Base-by-base conservation (phyloP, 2,797 vertebrate genomes). In the Pangasius larnaudii region DNA sequence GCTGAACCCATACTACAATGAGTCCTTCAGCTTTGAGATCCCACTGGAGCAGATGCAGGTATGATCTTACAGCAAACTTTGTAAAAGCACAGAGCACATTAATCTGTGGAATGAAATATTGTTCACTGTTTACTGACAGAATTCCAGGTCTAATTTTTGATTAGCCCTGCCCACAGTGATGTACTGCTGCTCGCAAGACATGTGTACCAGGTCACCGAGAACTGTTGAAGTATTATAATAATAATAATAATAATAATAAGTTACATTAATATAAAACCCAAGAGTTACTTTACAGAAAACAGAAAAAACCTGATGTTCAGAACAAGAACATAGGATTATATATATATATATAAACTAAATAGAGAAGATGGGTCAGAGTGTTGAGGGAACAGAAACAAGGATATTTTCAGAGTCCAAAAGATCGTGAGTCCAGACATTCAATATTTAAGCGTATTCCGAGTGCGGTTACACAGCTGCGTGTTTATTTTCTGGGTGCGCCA, bases 1-100 rank as follows among this genome's bases (percentile, higher is more conserved):
- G 0, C 92, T 99, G 88, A 99, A 99, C 90, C 99, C 99, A 0
- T 99, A 99, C 91, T 99, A 98, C 90, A 99, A 99, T 0, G 99
- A 99, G 88, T 99, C 99, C 69, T 99, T 99, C 96, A 99, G 99
- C 95, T 99, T 99, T 86, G 99, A 99, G 95, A 99, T 99, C 91
- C 99, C 99, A 2, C 96, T 98, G 65, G 99, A 99, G 92, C 98
- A 99, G 94, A 99, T 99, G 94, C 98, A 99, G 99, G 99, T 99
- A 94, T 8, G 58, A 36, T 83, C 39, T 39, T 87, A 8, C 18
- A 19, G 14, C 8, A 49, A 11, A 58, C 56, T 27, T 36, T 67
- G 18, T 22, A 71, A 67, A 71, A 69, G 36, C 11, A 27, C 11
- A 61, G 36, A 39, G 10, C 19, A 78, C 7, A 22, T 61, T 39